Evolutionary conservation across 2,888 invertebrate genomes (phyloP).

Genomic region (Nephrocerus scutellatus): DNA sequence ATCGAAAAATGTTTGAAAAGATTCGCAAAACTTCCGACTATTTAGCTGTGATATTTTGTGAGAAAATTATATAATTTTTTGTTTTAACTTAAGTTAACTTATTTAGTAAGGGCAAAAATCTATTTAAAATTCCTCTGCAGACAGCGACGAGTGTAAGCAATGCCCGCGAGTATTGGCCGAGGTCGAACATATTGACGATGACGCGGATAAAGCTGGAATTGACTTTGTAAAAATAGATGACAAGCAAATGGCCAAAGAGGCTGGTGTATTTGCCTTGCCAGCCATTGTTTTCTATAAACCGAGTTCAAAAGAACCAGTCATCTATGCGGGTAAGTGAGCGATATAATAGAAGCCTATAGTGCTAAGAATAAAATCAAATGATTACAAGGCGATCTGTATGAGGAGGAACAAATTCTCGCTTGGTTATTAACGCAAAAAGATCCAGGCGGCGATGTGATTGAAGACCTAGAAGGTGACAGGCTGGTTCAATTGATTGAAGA

Average conservation of each 20-base stretch:
- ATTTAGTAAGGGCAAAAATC: no score
- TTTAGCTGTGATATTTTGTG: constrained; percentile 89
- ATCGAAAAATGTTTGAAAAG: constrained; percentile 88
- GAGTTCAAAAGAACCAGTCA: constrained; percentile 81
- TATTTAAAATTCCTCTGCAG: constrained; percentile 47
- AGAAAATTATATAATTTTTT: constrained; percentile 45
- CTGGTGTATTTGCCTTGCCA: constrained; percentile 83
- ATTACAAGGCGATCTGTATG: constrained; percentile 67
- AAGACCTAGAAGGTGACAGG: constrained; percentile 76
- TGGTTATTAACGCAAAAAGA: constrained; percentile 89
- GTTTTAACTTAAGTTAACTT: background rate
- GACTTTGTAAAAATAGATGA: constrained; percentile 91
- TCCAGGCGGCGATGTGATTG: constrained; percentile 84
- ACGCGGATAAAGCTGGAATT: constrained; percentile 82
- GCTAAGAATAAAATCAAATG: background rate
- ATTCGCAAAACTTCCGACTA: constrained; percentile 83
- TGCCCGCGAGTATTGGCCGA: constrained; percentile 80
- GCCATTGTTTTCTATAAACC: constrained; percentile 85
- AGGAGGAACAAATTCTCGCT: constrained; percentile 79
- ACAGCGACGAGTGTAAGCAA: constrained; percentile 92
- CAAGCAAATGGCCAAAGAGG: constrained; percentile 75
- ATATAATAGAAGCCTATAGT: background rate
- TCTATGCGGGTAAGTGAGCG: constrained; percentile 66
- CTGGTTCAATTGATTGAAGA: constrained; percentile 68
- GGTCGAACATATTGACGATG: constrained; percentile 90